A percentile compares a stretch with the other conserved stretches of the same genome.
phyloP scores from a whole-genome alignment of 2,113 vertebrate species.

The Eublepharis macularius region DNA sequence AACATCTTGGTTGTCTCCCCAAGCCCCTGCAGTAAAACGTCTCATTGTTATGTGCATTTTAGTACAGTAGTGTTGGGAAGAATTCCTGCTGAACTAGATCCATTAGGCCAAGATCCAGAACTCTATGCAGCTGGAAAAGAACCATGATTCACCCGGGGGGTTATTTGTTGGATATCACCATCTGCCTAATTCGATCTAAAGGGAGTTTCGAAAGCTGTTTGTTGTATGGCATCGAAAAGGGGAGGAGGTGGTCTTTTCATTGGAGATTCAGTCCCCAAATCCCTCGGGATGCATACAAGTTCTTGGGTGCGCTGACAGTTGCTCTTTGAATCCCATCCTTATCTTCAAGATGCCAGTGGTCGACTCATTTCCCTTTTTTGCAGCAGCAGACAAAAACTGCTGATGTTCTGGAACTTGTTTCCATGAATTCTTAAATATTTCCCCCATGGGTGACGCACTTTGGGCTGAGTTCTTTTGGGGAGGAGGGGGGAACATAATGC shows the following conservation, averaged over 20 bases:
- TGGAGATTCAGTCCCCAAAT: neutral
- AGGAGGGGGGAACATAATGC: neutral
- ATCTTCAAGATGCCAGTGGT: neutral
- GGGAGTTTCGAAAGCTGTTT: neutral
- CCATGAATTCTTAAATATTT: neutral
- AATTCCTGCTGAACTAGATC: neutral
- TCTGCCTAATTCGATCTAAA: neutral
- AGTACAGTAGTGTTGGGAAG: slow-evolving; percentile 12
- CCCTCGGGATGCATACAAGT: too few species aligned
- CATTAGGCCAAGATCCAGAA: neutral
- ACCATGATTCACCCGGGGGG: neutral
- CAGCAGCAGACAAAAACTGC: neutral
- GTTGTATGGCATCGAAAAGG: neutral
- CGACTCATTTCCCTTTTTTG: neutral
- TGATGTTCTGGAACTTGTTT: neutral
- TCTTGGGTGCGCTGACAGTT: neutral
- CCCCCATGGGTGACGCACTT: neutral
- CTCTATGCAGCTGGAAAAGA: too few species aligned
- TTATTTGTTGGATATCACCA: too few species aligned
- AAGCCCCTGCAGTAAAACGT: neutral
- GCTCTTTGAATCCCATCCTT: neutral
- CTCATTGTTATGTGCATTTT: neutral
- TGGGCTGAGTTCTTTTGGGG: slow-evolving; percentile 19
- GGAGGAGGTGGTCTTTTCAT: too few species aligned
- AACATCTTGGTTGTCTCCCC: neutral